Percentiles rank a stretch among this genome's conserved stretches.
Evolutionary conservation across 2,797 vertebrate genomes (phyloP).

Genomic region (Bucorvus abyssinicus): DNA sequence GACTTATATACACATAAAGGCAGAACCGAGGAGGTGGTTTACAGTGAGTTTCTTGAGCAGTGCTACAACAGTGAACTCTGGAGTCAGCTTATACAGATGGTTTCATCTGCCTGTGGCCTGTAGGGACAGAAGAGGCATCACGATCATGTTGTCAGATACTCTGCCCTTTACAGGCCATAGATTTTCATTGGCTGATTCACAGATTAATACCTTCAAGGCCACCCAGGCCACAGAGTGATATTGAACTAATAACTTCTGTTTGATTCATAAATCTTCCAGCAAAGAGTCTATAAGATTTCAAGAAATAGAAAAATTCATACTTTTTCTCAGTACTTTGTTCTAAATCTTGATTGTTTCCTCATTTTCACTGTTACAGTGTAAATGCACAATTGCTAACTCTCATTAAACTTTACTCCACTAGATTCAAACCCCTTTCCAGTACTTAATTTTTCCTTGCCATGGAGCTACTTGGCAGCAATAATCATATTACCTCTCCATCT

Average conservation of each 20-base stretch:
- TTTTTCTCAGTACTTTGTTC: background rate
- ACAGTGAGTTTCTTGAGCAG: background rate
- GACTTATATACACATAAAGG: background rate
- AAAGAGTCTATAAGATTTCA: background rate
- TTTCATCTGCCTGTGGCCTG: background rate
- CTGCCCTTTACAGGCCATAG: conserved; percentile 11
- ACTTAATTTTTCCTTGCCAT: background rate
- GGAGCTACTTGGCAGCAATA: background rate
- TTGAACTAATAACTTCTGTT: conserved; percentile 6
- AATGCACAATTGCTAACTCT: background rate
- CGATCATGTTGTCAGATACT: fast-evolving
- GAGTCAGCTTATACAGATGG: background rate
- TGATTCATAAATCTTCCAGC: background rate
- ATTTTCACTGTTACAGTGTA: background rate
- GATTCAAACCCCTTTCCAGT: background rate
- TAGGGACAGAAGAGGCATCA: background rate
- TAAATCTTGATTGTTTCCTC: background rate
- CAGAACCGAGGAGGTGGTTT: background rate
- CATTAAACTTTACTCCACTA: background rate
- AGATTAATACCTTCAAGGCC: conserved; percentile 32
- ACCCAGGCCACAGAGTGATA: background rate
- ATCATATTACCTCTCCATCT: background rate
- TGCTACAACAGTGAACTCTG: background rate
- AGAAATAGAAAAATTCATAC: background rate
- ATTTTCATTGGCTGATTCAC: conserved; percentile 3